A percentile compares a stretch with the other conserved stretches of the same genome.
These are phyloP conservation scores for Etheostoma perlongum DNA, from an alignment of 2,797 vertebrate genomes.

Conservation along the genomic window DNA sequence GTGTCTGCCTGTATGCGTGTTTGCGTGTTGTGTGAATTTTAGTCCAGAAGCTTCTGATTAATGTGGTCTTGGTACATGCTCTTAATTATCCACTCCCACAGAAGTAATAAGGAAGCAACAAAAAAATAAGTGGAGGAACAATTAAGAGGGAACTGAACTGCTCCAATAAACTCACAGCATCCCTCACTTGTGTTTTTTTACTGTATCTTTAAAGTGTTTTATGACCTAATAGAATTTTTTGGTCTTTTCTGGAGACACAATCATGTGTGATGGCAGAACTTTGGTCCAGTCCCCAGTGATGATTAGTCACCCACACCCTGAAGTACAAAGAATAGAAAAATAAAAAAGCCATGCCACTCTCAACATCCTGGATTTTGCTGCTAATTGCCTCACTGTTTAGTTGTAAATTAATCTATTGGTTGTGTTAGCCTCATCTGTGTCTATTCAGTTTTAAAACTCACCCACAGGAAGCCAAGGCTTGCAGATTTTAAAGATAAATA, in stretches of 20 bases:
- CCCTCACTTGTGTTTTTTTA: constrained; percentile 8
- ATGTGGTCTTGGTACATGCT: constrained; percentile 48
- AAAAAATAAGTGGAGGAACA: not conserved
- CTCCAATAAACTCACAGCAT: constrained; percentile 19
- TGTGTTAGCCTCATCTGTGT: constrained; percentile 8
- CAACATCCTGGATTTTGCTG: constrained; percentile 1
- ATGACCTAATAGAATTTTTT: constrained; percentile 28
- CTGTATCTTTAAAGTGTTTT: constrained; percentile 49
- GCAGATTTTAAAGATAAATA: constrained; percentile 47
- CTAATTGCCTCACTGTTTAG: constrained; percentile 35
- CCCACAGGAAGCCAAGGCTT: constrained; percentile 13
- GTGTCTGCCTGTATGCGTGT: constrained; percentile 28
- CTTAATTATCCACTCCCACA: constrained; percentile 15
- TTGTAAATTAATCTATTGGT: constrained; percentile 30
- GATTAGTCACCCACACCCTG: constrained; percentile 17
- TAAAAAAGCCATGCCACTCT: constrained; percentile 3
- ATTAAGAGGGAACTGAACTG: not conserved
- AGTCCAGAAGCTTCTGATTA: constrained; percentile 27
- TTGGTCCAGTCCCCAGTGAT: constrained; percentile 39
- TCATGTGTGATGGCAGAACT: constrained; percentile 37
- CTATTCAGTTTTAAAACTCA: constrained; percentile 36
- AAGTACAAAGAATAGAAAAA: constrained; percentile 4
- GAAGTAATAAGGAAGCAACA: constrained; percentile 20
- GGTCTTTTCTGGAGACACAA: constrained; percentile 10
- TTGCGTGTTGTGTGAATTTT: constrained; percentile 26